These are phyloP conservation scores for Cantharis rufa DNA, from an alignment of 2,888 invertebrate species.

Conservation along the genomic window DNA sequence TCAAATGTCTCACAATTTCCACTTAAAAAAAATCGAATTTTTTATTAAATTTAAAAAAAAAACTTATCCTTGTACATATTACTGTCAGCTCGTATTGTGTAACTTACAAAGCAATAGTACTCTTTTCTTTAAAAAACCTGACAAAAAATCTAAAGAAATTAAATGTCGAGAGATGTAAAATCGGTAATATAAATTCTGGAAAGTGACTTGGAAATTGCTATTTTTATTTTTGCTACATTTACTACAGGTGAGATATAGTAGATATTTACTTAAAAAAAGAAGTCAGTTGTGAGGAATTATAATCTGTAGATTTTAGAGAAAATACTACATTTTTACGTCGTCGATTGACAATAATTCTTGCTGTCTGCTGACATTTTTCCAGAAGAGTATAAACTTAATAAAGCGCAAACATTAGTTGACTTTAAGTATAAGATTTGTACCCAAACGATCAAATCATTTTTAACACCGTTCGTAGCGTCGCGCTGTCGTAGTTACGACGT, in stretches of 20 bases:
- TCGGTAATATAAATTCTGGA: background rate
- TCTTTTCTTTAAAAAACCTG: background rate
- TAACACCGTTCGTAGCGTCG: background rate
- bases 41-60: too few relatives aligned
- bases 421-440: background rate
- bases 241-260: background rate
- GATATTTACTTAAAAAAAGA: background rate
- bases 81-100: background rate
- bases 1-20: background rate
- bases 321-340: background rate
- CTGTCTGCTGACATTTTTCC: background rate
- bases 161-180: background rate
- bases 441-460: background rate
- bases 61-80: background rate
- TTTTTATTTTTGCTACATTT: background rate
- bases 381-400: background rate
- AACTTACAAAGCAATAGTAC: background rate
- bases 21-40: background rate
- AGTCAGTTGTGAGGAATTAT: background rate
- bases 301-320: background rate
- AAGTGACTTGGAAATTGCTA: background rate
- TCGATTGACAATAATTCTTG: background rate
- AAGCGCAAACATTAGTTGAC: background rate
- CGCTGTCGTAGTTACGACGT: background rate
- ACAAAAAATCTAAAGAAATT: background rate